phyloP scores from a whole-genome alignment of 2,888 invertebrate species.

The Parnassius glacialis region DNA sequence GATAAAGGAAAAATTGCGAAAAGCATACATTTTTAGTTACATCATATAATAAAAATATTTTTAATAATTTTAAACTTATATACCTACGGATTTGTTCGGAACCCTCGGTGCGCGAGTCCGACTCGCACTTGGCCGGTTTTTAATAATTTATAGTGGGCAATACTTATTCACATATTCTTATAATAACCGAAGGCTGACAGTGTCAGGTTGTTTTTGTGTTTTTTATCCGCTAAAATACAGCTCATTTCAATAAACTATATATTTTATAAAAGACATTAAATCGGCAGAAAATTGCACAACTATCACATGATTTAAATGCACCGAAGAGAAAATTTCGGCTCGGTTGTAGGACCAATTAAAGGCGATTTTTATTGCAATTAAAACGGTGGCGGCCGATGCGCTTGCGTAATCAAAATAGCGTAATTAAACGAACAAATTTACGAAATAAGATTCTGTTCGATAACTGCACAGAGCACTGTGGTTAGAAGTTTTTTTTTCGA shows the following conservation, averaged over 20 bases:
- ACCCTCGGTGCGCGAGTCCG: too few relatives aligned
- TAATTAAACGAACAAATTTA: conserved; percentile 61
- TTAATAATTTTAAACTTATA: too few relatives aligned
- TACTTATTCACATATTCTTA: too few relatives aligned
- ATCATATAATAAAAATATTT: too few relatives aligned
- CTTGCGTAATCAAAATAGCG: conserved; percentile 51
- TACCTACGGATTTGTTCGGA: too few relatives aligned
- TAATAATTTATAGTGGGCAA: too few relatives aligned
- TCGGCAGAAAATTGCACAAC: conserved; percentile 46
- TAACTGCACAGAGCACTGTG: too few relatives aligned
- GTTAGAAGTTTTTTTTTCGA: not conserved
- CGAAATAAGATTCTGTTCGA: too few relatives aligned
- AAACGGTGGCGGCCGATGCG: conserved; percentile 56
- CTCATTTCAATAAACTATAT: conserved; percentile 33
- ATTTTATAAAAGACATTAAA: conserved; percentile 45
- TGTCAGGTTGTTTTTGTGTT: not conserved
- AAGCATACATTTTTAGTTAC: too few relatives aligned
- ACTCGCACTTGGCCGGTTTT: too few relatives aligned
- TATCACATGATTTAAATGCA: conserved; percentile 53
- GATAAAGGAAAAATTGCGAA: too few relatives aligned
- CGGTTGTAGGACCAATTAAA: conserved; percentile 47
- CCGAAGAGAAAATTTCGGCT: conserved; percentile 30
- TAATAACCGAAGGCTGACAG: not conserved
- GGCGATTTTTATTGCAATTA: conserved; percentile 52
- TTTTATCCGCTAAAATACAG: conserved; percentile 17